Base-by-base conservation (phyloP, 2,888 invertebrate species). In the Lepidonotus clava region DNA sequence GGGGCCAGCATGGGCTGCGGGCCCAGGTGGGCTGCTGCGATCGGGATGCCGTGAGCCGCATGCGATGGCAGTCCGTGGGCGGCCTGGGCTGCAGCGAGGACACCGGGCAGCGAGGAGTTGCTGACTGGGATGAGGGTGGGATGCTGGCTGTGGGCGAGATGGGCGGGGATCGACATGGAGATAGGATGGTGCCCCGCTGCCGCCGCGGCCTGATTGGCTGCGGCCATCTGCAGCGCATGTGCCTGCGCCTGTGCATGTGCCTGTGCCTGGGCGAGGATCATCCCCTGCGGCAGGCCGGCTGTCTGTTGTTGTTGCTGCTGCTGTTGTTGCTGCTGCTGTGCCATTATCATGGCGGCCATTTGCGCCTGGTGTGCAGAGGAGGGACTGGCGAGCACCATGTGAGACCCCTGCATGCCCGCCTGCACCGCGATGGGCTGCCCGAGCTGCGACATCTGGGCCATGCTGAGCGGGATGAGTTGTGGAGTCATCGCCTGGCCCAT, bases 1-100 rank as follows among this genome's bases (percentile, higher is more conserved):
- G 46, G 71, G n/a, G 51, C 76, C 46, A 66, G 71, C 46, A 38
- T 28, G 41, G 2, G 85, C 85, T 85, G 85, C 11, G 38, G 66
- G 32, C 14, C 34, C 6, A 80, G 2, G 80, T 80, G 80, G 4
- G 38, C 76, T 11, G 76, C 76, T n/a, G 38, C 2, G 41, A 80
- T 21, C 41, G 51, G 80, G 80, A 51, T 51, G 1, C 46, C 80
- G 46, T 80, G 80, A 11, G 71, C 77, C 5, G n/a, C 41, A 46
- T 46, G 41, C 11, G 76, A 76, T 1, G 51, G 80, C 14, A 80
- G 24, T 11, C 46, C 80, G 40, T 90, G 90, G 21, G 90, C 90
- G 71, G 71, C 38, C 14, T 32, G 71, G 4, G 71, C 53, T 4
- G 46, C n/a, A 8, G 83, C 34, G 2, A 53, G 5, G 14, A 84